These are phyloP conservation scores for Rhinichthys osculus DNA, from an alignment of 2,797 vertebrate species.

Conservation along the genomic window DNA sequence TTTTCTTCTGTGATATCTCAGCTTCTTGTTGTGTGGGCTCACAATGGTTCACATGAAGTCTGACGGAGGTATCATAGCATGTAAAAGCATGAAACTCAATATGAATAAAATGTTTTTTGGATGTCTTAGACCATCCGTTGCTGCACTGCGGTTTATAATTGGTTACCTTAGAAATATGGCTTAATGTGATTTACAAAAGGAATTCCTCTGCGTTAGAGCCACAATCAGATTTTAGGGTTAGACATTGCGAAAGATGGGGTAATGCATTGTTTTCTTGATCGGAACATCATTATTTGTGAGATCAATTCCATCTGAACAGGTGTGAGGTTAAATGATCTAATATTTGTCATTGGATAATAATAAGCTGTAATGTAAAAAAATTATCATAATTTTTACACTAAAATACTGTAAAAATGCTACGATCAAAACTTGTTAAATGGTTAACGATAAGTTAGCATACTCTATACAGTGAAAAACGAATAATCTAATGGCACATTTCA, in stretches of 20 bases:
- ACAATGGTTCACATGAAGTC: background rate
- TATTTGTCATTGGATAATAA: background rate
- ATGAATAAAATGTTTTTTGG: background rate
- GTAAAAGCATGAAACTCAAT: conserved; percentile 9
- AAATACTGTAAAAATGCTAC: background rate
- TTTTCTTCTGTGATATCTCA: conserved; percentile 18
- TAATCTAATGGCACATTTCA: background rate
- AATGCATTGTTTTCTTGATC: background rate
- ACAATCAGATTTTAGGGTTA: background rate
- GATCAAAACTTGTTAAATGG: background rate
- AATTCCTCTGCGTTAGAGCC: conserved; percentile 1
- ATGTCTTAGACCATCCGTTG: background rate
- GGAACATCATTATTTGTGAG: background rate
- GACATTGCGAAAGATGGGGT: background rate
- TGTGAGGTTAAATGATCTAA: background rate
- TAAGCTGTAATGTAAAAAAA: background rate
- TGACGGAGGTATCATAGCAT: background rate
- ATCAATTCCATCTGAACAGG: background rate
- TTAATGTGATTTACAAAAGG: background rate
- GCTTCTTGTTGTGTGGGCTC: background rate
- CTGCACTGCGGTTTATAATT: conserved; percentile 10
- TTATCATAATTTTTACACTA: no score
- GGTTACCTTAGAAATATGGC: conserved; percentile 1
- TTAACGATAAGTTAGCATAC: background rate
- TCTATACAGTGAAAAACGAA: background rate